phyloP scores from a whole-genome alignment of 2,113 vertebrate species.

The Pelusios castaneus region DNA sequence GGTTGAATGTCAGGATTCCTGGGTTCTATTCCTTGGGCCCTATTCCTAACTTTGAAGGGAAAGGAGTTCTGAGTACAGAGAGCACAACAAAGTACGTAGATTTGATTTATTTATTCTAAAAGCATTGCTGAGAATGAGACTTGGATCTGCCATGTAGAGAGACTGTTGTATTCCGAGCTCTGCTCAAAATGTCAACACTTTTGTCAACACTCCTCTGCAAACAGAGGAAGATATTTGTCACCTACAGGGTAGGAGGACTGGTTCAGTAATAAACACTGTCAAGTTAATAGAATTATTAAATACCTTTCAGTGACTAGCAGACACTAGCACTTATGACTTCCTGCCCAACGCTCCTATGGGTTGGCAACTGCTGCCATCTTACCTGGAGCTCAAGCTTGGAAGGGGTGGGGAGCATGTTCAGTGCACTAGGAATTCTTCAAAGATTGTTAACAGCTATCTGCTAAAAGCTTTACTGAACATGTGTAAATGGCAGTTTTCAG shows the following conservation, averaged over 20 bases:
- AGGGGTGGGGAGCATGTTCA: not conserved
- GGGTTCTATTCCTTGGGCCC: not conserved
- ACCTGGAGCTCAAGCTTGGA: not conserved
- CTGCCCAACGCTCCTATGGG: accelerated
- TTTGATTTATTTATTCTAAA: not conserved
- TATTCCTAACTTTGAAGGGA: not conserved
- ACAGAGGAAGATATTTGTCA: not conserved
- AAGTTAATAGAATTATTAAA: not conserved
- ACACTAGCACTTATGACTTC: not conserved
- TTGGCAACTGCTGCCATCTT: not conserved
- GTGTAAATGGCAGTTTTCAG: not conserved
- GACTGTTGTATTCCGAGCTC: not conserved
- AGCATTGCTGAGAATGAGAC: not conserved
- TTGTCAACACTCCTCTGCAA: not conserved
- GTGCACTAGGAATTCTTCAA: not conserved
- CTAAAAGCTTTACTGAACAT: not conserved
- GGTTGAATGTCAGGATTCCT: not conserved
- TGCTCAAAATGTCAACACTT: conserved; percentile 10
- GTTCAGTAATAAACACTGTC: not conserved
- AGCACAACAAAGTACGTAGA: not conserved
- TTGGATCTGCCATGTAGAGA: not conserved
- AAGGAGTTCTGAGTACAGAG: not conserved
- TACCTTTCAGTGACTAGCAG: accelerated
- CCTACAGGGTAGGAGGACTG: accelerated
- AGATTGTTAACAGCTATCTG: not conserved